These are phyloP conservation scores for Schizopygopsis pylzovi DNA, from an alignment of 2,797 vertebrate genomes.

Conservation along the genomic window DNA sequence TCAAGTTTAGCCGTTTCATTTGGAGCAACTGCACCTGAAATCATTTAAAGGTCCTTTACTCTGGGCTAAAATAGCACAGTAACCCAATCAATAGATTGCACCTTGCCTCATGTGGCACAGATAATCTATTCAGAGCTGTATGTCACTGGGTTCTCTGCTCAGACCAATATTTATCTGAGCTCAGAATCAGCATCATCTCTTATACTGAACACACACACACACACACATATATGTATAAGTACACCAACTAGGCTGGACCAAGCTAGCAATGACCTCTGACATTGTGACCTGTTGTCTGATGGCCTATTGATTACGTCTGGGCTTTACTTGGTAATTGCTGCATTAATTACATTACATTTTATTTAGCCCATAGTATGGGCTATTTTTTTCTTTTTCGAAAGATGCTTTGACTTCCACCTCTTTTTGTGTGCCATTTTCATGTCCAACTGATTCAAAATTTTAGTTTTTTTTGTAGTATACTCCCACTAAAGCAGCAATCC, in stretches of 20 bases:
- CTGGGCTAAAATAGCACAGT: slow-evolving; percentile 65
- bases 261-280: slow-evolving; percentile 72
- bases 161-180: slow-evolving; percentile 70
- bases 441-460: neutral
- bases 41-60: slow-evolving; percentile 61
- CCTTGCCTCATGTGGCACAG: slow-evolving; percentile 65
- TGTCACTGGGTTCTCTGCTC: slow-evolving; percentile 51
- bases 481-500: slow-evolving; percentile 54
- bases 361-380: slow-evolving; percentile 47
- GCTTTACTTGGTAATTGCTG: slow-evolving; percentile 72
- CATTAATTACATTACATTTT: slow-evolving; percentile 74
- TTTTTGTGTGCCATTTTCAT: neutral
- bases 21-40: slow-evolving; percentile 27
- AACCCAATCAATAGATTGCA: slow-evolving; percentile 74
- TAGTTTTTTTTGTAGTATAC: neutral
- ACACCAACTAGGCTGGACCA: slow-evolving; percentile 35
- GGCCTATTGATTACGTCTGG: slow-evolving; percentile 86
- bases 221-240: slow-evolving; percentile 11
- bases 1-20: slow-evolving; percentile 40
- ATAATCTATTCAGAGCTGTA: slow-evolving; percentile 70
- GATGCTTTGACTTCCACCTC: neutral
- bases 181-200: slow-evolving; percentile 74
- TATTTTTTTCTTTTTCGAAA: neutral
- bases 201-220: slow-evolving; percentile 49
- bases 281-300: slow-evolving; percentile 80